These are phyloP conservation scores for Drosophila insularis DNA, from an alignment of 1,140 invertebrate species.

Conservation along the genomic window DNA sequence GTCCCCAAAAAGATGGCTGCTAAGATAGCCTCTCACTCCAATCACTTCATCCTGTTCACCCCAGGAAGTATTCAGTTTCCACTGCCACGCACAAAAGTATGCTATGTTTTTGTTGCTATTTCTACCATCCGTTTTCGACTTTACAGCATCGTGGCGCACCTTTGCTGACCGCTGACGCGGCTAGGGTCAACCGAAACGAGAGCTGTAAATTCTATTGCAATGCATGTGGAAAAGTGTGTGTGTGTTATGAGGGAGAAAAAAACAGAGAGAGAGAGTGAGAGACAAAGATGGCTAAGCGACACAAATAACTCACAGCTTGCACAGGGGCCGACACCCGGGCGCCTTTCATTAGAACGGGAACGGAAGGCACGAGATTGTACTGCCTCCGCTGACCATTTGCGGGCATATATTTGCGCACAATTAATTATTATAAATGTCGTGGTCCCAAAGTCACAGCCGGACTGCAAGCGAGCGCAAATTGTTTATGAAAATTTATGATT, in stretches of 20 bases:
- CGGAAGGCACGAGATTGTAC: slow-evolving; percentile 26
- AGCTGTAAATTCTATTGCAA: slow-evolving; percentile 68
- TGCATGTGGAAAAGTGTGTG: slow-evolving; percentile 24
- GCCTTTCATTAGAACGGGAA: slow-evolving; percentile 61
- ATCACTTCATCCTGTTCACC: neutral
- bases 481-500: slow-evolving; percentile 81
- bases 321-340: slow-evolving; percentile 29
- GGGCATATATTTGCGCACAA: slow-evolving; percentile 79
- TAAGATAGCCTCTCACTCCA: slow-evolving; percentile 51
- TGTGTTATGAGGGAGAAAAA: slow-evolving; percentile 10
- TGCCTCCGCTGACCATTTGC: slow-evolving; percentile 68
- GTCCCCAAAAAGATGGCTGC: slow-evolving; percentile 52
- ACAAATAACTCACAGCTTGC: slow-evolving; percentile 74
- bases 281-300: slow-evolving; percentile 39
- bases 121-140: slow-evolving; percentile 42
- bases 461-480: slow-evolving; percentile 67
- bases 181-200: slow-evolving; percentile 32
- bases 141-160: slow-evolving; percentile 55
- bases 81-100: slow-evolving; percentile 59
- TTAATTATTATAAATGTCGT: slow-evolving; percentile 82
- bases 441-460: slow-evolving; percentile 52
- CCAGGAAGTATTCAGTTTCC: slow-evolving; percentile 3
- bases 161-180: slow-evolving; percentile 50
- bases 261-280: no score
- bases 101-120: slow-evolving; percentile 51